Percentiles rank a stretch among this genome's conserved stretches.
Evolutionary conservation across 2,888 invertebrate genomes (phyloP).

Genomic region (Myopa testacea): DNA sequence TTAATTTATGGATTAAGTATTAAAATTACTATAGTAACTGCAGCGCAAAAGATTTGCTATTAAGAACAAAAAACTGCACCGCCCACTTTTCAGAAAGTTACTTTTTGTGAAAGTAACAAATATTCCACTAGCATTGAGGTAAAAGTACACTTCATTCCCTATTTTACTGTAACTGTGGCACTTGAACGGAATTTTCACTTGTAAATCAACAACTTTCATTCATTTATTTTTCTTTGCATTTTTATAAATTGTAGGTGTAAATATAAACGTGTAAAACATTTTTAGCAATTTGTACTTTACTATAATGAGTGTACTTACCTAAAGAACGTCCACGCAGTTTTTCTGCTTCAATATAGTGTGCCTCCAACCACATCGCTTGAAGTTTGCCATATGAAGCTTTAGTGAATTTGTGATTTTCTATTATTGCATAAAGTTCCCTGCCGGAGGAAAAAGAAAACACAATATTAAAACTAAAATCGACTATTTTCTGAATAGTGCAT

Average conservation of each 20-base stretch:
- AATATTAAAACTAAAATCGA: slow-evolving; percentile 30
- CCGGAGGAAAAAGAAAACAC: slow-evolving; percentile 34
- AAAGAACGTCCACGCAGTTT: slow-evolving; percentile 89
- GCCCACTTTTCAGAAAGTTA: too few species aligned
- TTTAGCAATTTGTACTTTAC: neutral
- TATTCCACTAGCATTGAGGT: too few species aligned
- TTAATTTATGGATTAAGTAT: neutral
- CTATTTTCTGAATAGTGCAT: slow-evolving; percentile 18
- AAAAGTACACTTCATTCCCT: too few species aligned
- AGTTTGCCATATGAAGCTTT: slow-evolving; percentile 90
- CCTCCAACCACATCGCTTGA: slow-evolving; percentile 93
- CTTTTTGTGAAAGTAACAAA: too few species aligned
- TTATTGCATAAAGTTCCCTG: slow-evolving; percentile 86
- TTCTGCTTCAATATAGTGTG: slow-evolving; percentile 93
- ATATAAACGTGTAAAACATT: neutral
- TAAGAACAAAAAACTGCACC: too few species aligned
- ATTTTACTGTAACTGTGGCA: too few species aligned
- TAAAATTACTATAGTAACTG: too few species aligned
- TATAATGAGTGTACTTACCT: slow-evolving; percentile 65
- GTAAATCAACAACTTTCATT: neutral
- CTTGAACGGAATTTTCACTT: too few species aligned
- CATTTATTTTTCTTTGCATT: too few species aligned
- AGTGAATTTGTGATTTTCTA: slow-evolving; percentile 90
- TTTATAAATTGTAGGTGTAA: too few species aligned
- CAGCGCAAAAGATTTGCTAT: too few species aligned